phyloP scores from a whole-genome alignment of 2,888 invertebrate genomes.

The Rhamphomyia laevipes region DNA sequence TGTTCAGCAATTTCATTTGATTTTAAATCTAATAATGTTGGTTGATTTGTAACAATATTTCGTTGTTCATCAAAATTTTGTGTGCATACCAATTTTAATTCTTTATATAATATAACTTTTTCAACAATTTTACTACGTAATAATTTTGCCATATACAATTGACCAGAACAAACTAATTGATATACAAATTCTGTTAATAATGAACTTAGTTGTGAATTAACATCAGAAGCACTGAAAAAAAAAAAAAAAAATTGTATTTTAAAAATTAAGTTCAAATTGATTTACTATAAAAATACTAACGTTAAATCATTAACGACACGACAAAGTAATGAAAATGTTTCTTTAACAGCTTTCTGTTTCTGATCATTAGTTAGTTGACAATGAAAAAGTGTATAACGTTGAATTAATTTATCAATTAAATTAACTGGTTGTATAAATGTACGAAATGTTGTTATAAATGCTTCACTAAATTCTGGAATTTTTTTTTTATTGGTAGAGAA shows the following conservation, averaged over 20 bases:
- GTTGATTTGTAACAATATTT: conserved; percentile 44
- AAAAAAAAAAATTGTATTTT: conserved; percentile 4
- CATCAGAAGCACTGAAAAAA: conserved; percentile 62
- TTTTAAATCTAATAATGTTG: conserved; percentile 81
- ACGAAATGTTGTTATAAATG: conserved; percentile 94
- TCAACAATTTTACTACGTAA: conserved; percentile 82
- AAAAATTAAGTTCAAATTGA: background rate
- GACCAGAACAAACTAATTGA: conserved; percentile 82
- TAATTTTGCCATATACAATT: conserved; percentile 82
- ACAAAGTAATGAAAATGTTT: conserved; percentile 85
- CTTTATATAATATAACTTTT: conserved; percentile 46
- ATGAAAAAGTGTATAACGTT: conserved; percentile 49
- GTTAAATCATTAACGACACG: conserved; percentile 92
- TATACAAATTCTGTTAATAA: conserved; percentile 88
- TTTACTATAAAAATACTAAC: conserved; percentile 50
- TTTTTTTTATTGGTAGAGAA: too few relatives aligned
- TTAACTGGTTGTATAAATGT: conserved; percentile 85
- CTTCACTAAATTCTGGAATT: conserved; percentile 51
- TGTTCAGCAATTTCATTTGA: conserved; percentile 93
- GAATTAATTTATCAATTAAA: conserved; percentile 73
- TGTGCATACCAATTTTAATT: background rate
- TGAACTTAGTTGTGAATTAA: conserved; percentile 67
- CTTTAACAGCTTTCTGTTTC: conserved; percentile 65
- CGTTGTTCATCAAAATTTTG: conserved; percentile 40
- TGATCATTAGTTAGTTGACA: conserved; percentile 49